Percentiles rank a stretch among this genome's conserved stretches.
These are phyloP conservation scores for Rousettus madagascariensis DNA, from an alignment of 2,797 vertebrate genomes.

Conservation along the genomic window DNA sequence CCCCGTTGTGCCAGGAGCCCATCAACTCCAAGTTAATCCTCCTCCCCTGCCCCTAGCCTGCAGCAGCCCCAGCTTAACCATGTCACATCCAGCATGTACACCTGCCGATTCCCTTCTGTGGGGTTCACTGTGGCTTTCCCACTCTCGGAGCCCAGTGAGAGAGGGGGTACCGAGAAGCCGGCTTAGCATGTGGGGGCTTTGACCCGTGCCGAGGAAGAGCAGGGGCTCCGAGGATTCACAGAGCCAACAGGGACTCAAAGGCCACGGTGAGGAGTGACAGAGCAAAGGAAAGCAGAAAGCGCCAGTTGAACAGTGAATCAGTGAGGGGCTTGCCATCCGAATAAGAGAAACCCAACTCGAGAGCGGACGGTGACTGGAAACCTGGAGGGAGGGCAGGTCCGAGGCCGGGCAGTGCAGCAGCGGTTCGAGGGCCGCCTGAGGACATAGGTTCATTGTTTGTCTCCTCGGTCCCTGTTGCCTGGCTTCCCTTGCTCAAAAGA, in stretches of 20 bases:
- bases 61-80: background rate
- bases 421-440: rapidly evolving
- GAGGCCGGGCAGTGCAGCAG: too few relatives aligned
- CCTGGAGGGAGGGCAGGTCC: background rate
- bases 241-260: background rate
- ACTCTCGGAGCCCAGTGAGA: background rate
- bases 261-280: background rate
- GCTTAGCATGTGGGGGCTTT: background rate
- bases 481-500: background rate
- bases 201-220: rapidly evolving
- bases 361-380: rapidly evolving
- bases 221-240: background rate
- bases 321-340: too few relatives aligned
- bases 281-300: background rate
- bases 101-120: background rate
- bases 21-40: background rate
- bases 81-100: background rate
- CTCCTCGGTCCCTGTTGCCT: background rate
- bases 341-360: too few relatives aligned
- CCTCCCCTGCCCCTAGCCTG: background rate
- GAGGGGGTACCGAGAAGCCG: background rate
- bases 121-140: background rate
- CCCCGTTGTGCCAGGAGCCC: background rate
- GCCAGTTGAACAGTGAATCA: background rate
- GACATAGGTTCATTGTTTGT: background rate